Evolutionary conservation across 1,140 invertebrate genomes (phyloP).

Genomic region (Tenebrio molitor): DNA sequence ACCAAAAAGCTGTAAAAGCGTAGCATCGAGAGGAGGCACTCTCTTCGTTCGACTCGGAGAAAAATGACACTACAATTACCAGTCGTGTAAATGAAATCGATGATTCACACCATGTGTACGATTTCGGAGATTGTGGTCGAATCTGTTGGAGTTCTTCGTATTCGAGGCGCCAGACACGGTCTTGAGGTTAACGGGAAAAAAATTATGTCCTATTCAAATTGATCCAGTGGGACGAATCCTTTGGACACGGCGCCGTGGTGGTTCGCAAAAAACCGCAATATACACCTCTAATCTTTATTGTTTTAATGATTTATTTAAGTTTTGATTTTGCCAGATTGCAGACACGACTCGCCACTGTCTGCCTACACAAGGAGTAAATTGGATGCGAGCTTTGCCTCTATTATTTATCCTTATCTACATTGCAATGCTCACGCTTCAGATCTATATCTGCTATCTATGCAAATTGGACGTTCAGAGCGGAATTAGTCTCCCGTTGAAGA

Average conservation of each 20-base stretch:
- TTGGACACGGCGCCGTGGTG: not conserved
- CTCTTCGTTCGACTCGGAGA: constrained; percentile 12
- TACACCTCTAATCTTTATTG: not conserved
- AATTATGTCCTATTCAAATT: constrained; percentile 3
- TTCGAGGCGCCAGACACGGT: constrained; percentile 18
- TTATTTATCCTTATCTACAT: constrained; percentile 16
- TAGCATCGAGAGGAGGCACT: constrained; percentile 13
- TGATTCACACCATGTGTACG: constrained; percentile 6
- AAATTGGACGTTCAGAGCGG: constrained; percentile 14
- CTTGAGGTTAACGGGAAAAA: constrained; percentile 6
- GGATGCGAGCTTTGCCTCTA: constrained; percentile 19
- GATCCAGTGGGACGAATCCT: constrained; percentile 20
- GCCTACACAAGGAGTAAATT: constrained; percentile 11
- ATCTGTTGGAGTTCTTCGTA: not conserved
- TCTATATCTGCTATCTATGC: constrained; percentile 34
- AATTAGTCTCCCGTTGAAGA: not conserved
- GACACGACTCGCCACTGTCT: not conserved
- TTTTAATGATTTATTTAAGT: constrained; percentile 18
- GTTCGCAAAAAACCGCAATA: not conserved
- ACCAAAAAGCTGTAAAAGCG: constrained; percentile 35
- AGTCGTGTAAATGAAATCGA: not conserved
- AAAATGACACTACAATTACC: constrained; percentile 18
- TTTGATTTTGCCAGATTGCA: constrained; percentile 9
- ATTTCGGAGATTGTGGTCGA: not conserved
- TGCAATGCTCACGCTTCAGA: not conserved